Conservation (phyloP, 2,888 invertebrate species). For the Metalampra italica region DNA sequence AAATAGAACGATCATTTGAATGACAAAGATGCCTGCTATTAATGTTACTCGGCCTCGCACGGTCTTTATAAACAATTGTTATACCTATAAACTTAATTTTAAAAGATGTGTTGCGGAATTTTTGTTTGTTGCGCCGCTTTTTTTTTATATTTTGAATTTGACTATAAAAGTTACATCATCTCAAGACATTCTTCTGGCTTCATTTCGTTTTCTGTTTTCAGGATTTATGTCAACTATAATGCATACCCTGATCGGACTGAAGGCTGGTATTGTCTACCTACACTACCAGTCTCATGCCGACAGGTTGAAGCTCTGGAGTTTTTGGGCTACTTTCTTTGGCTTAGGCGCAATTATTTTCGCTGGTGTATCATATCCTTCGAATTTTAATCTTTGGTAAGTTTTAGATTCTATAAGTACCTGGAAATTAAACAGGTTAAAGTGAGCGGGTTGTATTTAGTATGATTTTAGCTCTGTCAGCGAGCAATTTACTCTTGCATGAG, state of each 20-base stretch:
- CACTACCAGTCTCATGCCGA: constrained; percentile 9
- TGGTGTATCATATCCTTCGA: constrained; percentile 8
- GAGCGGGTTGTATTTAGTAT: background rate
- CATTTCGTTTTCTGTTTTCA: constrained; percentile 1
- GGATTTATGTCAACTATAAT: constrained; percentile 14
- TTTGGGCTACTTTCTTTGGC: constrained; percentile 14
- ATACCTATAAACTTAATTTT: background rate
- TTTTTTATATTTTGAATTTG: background rate
- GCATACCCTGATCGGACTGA: constrained; percentile 16
- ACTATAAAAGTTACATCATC: too few relatives aligned
- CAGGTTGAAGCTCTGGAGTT: constrained; percentile 12
- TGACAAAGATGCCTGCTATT: too few relatives aligned
- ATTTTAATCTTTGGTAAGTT: constrained; percentile 19
- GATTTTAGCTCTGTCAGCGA: too few relatives aligned
- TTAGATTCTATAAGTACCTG: too few relatives aligned
- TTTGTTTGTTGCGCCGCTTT: too few relatives aligned
- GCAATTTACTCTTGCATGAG: too few relatives aligned
- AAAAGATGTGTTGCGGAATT: background rate
- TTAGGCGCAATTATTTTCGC: constrained; percentile 13
- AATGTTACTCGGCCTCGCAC: too few relatives aligned
- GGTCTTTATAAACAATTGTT: background rate
- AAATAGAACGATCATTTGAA: too few relatives aligned
- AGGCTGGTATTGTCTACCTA: constrained; percentile 14
- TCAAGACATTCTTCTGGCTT: too few relatives aligned
- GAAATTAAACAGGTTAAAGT: too few relatives aligned